Evolutionary conservation across 1,140 invertebrate genomes (phyloP).

Genomic region (Telenomus remus): DNA sequence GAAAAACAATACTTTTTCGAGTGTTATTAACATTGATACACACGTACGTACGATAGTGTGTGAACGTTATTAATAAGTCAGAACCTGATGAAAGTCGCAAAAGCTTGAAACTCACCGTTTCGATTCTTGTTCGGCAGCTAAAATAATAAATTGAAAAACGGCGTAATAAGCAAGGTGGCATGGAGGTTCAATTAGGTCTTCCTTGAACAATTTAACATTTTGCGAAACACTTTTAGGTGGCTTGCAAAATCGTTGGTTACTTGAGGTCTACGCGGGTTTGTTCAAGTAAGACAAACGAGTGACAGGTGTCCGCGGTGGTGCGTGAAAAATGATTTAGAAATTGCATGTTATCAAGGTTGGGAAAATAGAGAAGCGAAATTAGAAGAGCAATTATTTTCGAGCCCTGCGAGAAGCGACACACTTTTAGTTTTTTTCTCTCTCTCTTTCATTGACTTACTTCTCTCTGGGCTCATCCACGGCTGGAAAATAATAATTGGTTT

Average conservation of each 20-base stretch:
- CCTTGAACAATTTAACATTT: conserved; percentile 1
- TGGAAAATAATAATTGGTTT: conserved; percentile 76
- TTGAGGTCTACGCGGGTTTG: background rate
- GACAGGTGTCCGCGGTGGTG: too few species aligned
- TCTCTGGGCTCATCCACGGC: conserved; percentile 89
- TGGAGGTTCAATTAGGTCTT: conserved; percentile 25
- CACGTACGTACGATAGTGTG: conserved; percentile 50
- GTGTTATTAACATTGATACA: conserved; percentile 4
- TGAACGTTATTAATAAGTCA: conserved; percentile 56
- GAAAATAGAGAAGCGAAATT: conserved; percentile 14
- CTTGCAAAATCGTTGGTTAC: background rate
- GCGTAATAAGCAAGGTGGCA: conserved; percentile 60
- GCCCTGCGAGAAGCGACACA: conserved; percentile 67
- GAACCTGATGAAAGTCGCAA: conserved; percentile 53
- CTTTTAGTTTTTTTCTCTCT: conserved; percentile 43
- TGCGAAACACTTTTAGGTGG: background rate
- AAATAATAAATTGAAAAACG: conserved; percentile 69
- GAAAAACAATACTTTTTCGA: too few species aligned
- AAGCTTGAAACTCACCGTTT: conserved; percentile 69
- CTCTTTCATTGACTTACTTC: conserved; percentile 80
- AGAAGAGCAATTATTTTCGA: conserved; percentile 49
- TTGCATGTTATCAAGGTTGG: too few species aligned
- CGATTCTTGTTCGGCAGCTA: conserved; percentile 68
- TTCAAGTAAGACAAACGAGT: conserved; percentile 7
- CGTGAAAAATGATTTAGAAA: too few species aligned